phyloP scores from a whole-genome alignment of 2,797 vertebrate species.

The Halcyon chelicuti region DNA sequence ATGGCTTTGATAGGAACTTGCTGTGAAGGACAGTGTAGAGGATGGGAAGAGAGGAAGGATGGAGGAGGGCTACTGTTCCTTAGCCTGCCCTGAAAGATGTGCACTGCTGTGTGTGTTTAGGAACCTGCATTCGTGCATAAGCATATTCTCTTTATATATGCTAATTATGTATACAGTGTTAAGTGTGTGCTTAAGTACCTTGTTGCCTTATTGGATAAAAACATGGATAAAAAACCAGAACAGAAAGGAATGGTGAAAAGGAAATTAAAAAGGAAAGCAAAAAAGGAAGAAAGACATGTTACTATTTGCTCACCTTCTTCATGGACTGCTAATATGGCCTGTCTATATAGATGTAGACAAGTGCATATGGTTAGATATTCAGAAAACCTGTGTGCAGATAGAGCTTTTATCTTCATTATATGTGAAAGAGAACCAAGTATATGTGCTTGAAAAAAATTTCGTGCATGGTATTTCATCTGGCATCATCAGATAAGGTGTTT shows the following conservation, averaged over 20 bases:
- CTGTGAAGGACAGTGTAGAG: not conserved
- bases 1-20: not conserved
- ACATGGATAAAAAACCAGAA: not conserved
- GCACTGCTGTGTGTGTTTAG: not conserved
- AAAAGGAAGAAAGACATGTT: not conserved
- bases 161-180: not conserved
- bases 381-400: conserved; percentile 17
- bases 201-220: not conserved
- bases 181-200: not conserved
- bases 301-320: not conserved
- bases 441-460: not conserved
- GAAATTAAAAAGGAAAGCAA: not conserved
- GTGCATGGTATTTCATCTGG: conserved; percentile 29
- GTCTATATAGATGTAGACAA: conserved; percentile 53
- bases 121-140: not conserved
- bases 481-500: conserved; percentile 59
- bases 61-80: not conserved
- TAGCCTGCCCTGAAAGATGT: not conserved
- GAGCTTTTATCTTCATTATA: conserved; percentile 62
- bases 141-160: not conserved
- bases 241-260: not conserved
- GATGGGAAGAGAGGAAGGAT: not conserved
- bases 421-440: not conserved
- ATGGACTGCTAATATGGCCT: not conserved
- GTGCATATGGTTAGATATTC: conserved; percentile 49